A percentile compares a stretch with the other conserved stretches of the same genome.
phyloP scores from a whole-genome alignment of 2,113 vertebrate genomes.

The Cairina moschata region DNA sequence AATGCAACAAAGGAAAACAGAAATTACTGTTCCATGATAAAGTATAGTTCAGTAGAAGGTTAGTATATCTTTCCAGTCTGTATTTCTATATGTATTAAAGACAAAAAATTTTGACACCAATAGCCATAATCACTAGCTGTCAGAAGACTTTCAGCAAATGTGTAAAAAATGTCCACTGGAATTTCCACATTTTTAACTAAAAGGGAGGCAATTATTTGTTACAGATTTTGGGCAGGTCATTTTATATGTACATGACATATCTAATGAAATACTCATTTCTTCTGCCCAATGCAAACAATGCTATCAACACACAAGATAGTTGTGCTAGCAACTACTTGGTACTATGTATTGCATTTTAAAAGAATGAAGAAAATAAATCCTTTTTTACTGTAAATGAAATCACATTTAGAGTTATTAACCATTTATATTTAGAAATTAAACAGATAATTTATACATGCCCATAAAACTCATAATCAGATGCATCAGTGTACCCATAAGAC shows the following conservation, averaged over 20 bases:
- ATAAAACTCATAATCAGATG: background rate
- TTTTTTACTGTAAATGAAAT: background rate
- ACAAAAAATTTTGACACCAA: background rate
- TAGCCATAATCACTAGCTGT: background rate
- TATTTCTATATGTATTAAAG: background rate
- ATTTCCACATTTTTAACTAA: background rate
- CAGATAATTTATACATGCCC: background rate
- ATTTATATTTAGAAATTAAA: background rate
- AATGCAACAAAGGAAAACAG: constrained; percentile 51
- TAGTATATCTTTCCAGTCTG: background rate
- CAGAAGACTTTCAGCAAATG: background rate
- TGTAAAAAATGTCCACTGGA: background rate
- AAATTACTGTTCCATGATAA: background rate
- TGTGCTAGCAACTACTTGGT: background rate
- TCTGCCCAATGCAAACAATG: background rate
- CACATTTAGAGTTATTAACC: background rate
- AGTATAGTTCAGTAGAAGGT: background rate
- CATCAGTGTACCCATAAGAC: background rate
- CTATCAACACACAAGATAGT: background rate
- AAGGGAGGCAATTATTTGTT: background rate
- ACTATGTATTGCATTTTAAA: background rate
- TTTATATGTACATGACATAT: background rate
- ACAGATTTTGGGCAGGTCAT: background rate
- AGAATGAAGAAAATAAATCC: background rate
- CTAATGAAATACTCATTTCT: background rate